Evolutionary conservation across 2,797 vertebrate species (phyloP).

Genomic region (Epinephelus awoara): DNA sequence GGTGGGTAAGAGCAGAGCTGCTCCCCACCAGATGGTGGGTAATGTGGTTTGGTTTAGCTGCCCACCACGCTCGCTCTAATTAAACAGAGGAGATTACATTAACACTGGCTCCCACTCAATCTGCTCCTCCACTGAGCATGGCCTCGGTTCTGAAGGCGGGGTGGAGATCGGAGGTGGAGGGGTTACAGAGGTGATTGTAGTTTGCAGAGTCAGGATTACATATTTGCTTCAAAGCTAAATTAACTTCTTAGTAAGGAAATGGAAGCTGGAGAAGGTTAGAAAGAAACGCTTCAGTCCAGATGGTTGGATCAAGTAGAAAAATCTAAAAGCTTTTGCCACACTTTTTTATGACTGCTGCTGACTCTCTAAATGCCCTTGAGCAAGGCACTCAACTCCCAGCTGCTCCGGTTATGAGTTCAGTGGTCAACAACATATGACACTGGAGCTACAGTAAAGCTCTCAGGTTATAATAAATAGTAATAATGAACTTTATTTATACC

Average conservation of each 20-base stretch:
- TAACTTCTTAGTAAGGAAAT: constrained; percentile 1
- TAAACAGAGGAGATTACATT: constrained; percentile 85
- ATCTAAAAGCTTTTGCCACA: background rate
- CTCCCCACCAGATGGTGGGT: constrained; percentile 81
- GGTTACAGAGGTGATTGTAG: constrained; percentile 50
- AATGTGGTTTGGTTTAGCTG: constrained; percentile 83
- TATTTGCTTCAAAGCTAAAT: constrained; percentile 27
- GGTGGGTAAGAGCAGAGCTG: constrained; percentile 69
- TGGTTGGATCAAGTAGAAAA: background rate
- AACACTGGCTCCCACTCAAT: constrained; percentile 76
- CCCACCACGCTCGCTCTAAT: constrained; percentile 83
- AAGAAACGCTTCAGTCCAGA: constrained; percentile 1
- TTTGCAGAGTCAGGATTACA: constrained; percentile 52
- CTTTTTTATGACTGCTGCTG: constrained; percentile 7
- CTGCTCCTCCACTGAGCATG: constrained; percentile 70
- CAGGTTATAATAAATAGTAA: background rate
- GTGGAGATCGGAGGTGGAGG: constrained; percentile 43
- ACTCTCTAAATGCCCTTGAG: constrained; percentile 19
- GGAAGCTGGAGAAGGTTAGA: constrained; percentile 4
- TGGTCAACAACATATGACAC: constrained; percentile 15
- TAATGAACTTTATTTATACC: no score
- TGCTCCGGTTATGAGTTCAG: constrained; percentile 10
- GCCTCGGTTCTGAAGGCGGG: constrained; percentile 36
- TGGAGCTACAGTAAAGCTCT: background rate
- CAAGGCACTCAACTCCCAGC: constrained; percentile 20